Base-by-base conservation (phyloP, 2,797 vertebrate genomes). In the Neostethus bicornis region DNA sequence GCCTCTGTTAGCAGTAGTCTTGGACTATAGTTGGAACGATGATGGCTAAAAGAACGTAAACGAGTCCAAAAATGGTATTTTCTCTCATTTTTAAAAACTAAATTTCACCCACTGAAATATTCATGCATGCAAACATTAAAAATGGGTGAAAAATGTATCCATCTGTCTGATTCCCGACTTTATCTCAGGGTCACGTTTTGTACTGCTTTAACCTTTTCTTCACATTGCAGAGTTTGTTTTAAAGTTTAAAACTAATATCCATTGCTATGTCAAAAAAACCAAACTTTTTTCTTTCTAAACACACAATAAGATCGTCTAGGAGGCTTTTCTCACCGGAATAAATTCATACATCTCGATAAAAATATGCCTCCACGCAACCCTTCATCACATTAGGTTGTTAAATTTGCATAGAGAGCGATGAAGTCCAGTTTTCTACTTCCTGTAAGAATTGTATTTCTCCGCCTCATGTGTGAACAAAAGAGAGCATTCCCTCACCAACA, bases 401-500 rank as follows among this genome's bases (percentile, higher is more conserved):
- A 24, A 23, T 38, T 35, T 17, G 3, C 35, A 10, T 7, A 19
- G 23, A 10, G 9, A 23, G 7, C 17, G 20, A 28, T 3, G 24
- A 16, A 13, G 34, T 29, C 41, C 50, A 11, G 21, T 60, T 45
- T 25, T 11, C 44, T 14, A 25, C 41, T 47, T 56, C 32, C 23
- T 43, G 37, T 2, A 16, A 44, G 37, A 39, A 59, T 46, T 24
- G 48, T 43, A 31, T 52, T n/a, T 37, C 48, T 46, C 28, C 37
- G 54, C 43, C 12, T 16, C 35, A 56, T 51, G 62, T 19, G 41
- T 56, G 55, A 75, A 78, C 61, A 75, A 71, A n/a, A 83, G 73
- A 74, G 77, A 77, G 74, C 76, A 81, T 80, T 64, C 73, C 72
- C 70, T 53, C 31, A 21, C 70, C 73, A 77, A 66, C 79, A 51